Conservation (phyloP, 2,888 invertebrate species). For the Itoplectis maculator region DNA sequence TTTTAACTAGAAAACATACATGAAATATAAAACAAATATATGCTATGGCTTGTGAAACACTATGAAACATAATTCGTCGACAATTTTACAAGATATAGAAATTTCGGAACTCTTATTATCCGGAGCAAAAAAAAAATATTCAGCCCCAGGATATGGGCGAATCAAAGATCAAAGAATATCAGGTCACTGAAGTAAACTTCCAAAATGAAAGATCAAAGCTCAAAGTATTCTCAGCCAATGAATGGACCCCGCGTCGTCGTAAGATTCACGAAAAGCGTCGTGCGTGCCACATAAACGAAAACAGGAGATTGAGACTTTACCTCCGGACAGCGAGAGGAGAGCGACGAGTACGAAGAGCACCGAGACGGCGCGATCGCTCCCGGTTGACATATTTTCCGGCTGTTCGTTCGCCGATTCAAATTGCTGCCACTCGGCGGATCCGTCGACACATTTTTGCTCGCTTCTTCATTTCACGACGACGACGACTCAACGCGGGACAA, state of each 20-base stretch:
- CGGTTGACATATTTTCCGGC: conserved; percentile 53
- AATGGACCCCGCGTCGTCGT: no score
- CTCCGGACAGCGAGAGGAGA: conserved; percentile 60
- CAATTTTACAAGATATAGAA: no score
- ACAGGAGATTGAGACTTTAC: conserved; percentile 54
- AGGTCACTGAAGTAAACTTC: not conserved
- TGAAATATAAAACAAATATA: no score
- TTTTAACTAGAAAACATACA: not conserved
- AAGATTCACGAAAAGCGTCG: no score
- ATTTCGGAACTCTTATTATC: no score
- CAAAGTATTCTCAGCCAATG: not conserved
- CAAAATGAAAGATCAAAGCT: not conserved
- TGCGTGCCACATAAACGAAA: no score
- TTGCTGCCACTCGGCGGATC: conserved; percentile 11
- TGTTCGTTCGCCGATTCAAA: conserved; percentile 39
- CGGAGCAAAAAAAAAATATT: no score
- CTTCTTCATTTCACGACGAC: conserved; percentile 6
- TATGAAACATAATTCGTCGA: no score
- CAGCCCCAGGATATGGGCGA: no score
- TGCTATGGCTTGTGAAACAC: no score
- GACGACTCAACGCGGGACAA: not conserved
- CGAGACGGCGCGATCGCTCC: conserved; percentile 41
- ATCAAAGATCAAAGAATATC: no score
- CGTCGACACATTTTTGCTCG: conserved; percentile 46
- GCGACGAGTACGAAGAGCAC: conserved; percentile 58